Conservation (phyloP, 2,888 invertebrate species). For the Criorhina ranunculi region DNA sequence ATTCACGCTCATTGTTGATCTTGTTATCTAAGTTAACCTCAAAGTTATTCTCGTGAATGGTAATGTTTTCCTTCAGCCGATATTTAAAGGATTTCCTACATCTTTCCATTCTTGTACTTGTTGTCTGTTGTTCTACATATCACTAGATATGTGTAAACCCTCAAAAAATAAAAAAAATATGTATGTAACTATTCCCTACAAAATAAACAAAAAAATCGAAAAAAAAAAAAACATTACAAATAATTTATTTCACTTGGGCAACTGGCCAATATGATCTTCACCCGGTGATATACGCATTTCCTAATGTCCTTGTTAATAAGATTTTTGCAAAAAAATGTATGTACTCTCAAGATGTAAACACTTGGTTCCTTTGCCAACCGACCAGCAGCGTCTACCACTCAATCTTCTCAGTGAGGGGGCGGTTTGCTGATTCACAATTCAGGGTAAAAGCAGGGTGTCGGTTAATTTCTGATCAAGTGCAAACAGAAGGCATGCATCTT, state of each 20-base stretch:
- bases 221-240: slow-evolving; percentile 14
- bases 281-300: slow-evolving; percentile 56
- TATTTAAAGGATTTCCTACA: too few species aligned
- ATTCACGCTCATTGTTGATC: too few species aligned
- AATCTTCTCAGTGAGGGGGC: slow-evolving; percentile 52
- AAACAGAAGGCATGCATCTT: slow-evolving; percentile 36
- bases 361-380: slow-evolving; percentile 55
- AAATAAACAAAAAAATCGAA: slow-evolving; percentile 1
- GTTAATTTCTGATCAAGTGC: slow-evolving; percentile 26
- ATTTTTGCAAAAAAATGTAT: slow-evolving; percentile 25
- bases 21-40: too few species aligned
- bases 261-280: slow-evolving; percentile 44
- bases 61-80: too few species aligned
- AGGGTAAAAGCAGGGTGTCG: neutral
- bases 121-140: too few species aligned
- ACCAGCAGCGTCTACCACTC: slow-evolving; percentile 53
- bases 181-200: neutral
- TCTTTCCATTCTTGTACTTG: too few species aligned
- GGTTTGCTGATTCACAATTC: slow-evolving; percentile 32
- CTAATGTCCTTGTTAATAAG: slow-evolving; percentile 69
- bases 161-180: too few species aligned
- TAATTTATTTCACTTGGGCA: slow-evolving; percentile 43
- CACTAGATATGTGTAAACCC: neutral
- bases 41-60: too few species aligned
- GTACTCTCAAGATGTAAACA: slow-evolving; percentile 50